These are phyloP conservation scores for Drosophila ironensis DNA, from an alignment of 1,140 invertebrate species.

Conservation along the genomic window DNA sequence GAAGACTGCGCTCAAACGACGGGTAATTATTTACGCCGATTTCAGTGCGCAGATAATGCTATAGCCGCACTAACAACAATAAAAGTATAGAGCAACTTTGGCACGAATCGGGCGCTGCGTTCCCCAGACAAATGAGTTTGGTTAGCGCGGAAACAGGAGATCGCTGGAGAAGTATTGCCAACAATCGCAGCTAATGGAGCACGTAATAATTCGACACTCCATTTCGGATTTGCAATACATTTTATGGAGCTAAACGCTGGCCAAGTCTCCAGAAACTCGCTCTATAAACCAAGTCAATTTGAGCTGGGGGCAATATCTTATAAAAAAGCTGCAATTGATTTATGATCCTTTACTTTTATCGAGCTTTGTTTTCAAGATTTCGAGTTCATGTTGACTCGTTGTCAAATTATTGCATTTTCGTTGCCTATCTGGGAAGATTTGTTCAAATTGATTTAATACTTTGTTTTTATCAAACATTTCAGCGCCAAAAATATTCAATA, in stretches of 20 bases:
- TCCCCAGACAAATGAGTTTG: slow-evolving; percentile 27
- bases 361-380: too few species aligned
- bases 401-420: too few species aligned
- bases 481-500: too few species aligned
- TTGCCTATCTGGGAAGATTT: too few species aligned
- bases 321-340: too few species aligned
- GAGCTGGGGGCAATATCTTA: too few species aligned
- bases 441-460: too few species aligned
- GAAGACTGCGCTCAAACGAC: slow-evolving; percentile 27
- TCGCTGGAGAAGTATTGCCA: slow-evolving; percentile 35
- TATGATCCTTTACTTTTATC: too few species aligned
- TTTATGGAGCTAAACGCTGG: slow-evolving; percentile 4
- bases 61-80: slow-evolving; percentile 13
- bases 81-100: slow-evolving; percentile 1
- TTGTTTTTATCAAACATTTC: too few species aligned
- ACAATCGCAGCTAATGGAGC: slow-evolving; percentile 35
- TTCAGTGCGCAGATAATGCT: slow-evolving; percentile 46
- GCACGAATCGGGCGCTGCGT: slow-evolving; percentile 31
- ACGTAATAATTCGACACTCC: slow-evolving; percentile 40
- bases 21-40: slow-evolving; percentile 62
- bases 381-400: too few species aligned
- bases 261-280: not conserved
- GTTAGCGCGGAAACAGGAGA: slow-evolving; percentile 25
- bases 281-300: slow-evolving; percentile 7
- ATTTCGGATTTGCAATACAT: slow-evolving; percentile 14